These are phyloP conservation scores for Benitochromis conjunctus DNA, from an alignment of 2,113 vertebrate genomes.

Conservation along the genomic window DNA sequence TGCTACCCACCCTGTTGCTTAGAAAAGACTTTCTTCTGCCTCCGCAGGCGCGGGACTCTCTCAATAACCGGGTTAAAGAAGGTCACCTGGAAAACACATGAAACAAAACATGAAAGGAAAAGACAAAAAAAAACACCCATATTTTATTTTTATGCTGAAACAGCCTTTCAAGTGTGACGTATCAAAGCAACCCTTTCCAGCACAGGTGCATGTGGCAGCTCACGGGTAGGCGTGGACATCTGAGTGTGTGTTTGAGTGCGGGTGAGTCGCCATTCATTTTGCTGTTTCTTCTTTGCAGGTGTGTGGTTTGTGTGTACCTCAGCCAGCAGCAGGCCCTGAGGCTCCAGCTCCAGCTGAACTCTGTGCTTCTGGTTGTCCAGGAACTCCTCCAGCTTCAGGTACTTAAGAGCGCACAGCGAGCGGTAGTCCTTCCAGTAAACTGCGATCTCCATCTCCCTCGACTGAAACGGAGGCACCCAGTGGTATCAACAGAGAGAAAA, in stretches of 20 bases:
- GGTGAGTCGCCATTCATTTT: neutral
- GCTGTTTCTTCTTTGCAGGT: neutral
- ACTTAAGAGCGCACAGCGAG: constrained; percentile 87
- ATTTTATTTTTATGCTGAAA: neutral
- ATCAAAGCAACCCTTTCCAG: constrained; percentile 28
- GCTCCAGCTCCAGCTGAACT: constrained; percentile 86
- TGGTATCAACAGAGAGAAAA: neutral
- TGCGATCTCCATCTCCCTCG: constrained; percentile 85
- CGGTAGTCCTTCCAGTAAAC: constrained; percentile 88
- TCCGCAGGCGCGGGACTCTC: constrained; percentile 80
- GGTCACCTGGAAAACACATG: constrained; percentile 74
- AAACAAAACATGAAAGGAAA: neutral
- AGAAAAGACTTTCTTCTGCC: constrained; percentile 90
- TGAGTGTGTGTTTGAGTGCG: neutral
- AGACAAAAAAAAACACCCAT: neutral
- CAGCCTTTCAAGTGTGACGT: constrained; percentile 1
- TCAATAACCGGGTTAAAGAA: constrained; percentile 89
- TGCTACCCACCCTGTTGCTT: constrained; percentile 83
- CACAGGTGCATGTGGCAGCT: constrained; percentile 27
- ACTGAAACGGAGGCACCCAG: constrained; percentile 52
- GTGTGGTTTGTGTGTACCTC: constrained; percentile 72
- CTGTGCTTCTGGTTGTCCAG: constrained; percentile 87
- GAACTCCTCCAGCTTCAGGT: constrained; percentile 89
- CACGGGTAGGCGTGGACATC: neutral
- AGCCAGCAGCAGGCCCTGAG: constrained; percentile 83